phyloP scores from a whole-genome alignment of 2,888 invertebrate genomes.

The Argyresthia albistria region DNA sequence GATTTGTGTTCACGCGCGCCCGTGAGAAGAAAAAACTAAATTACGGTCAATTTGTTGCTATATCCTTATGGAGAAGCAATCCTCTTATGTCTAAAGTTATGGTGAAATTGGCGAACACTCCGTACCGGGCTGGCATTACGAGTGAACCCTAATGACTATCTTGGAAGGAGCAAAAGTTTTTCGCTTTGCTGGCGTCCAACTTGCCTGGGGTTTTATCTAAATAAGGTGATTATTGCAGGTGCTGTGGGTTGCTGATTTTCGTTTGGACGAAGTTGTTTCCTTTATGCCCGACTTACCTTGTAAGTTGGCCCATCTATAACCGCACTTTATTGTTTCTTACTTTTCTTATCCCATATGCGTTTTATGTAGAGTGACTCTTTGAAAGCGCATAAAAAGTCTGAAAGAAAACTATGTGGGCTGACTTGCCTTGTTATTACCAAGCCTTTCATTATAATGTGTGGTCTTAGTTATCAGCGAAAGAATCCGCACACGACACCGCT shows the following conservation, averaged over 20 bases:
- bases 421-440: not conserved
- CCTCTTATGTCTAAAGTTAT: constrained; percentile 47
- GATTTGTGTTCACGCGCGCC: constrained; percentile 30
- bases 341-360: too few relatives aligned
- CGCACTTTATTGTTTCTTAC: too few relatives aligned
- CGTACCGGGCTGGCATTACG: constrained; percentile 14
- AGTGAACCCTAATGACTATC: constrained; percentile 41
- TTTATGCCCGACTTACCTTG: too few relatives aligned
- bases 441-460: constrained; percentile 1
- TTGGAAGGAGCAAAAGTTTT: constrained; percentile 48
- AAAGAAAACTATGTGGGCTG: not conserved
- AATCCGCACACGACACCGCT: not conserved
- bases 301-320: too few relatives aligned
- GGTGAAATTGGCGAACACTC: constrained; percentile 16
- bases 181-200: constrained; percentile 31
- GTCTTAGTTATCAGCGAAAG: not conserved
- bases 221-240: constrained; percentile 42
- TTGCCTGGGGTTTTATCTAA: constrained; percentile 38
- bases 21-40: constrained; percentile 59
- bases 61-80: constrained; percentile 61
- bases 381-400: too few relatives aligned
- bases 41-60: constrained; percentile 63
- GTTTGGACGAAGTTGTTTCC: not conserved
- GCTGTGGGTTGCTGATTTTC: constrained; percentile 9
- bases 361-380: too few relatives aligned